Base-by-base conservation (phyloP, 2,888 invertebrate genomes). In the Microctonus hyperodae region DNA sequence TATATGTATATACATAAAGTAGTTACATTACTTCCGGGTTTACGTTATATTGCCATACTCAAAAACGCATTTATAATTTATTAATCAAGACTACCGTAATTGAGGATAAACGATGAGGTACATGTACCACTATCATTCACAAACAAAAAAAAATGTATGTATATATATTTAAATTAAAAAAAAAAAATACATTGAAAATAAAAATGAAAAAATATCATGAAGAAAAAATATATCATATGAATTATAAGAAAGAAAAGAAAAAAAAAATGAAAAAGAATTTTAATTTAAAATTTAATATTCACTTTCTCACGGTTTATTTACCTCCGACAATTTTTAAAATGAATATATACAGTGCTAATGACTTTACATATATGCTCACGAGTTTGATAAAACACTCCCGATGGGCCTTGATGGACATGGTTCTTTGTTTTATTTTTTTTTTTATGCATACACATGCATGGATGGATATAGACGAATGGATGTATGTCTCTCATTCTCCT, bases 111-210 rank as follows among this genome's bases (percentile, higher is more conserved):
- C 44, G 44, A 44, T 44, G 44, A 44, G 50, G 60, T 58, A 65
- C 69, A 40, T 16, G 40, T 56, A 22, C 23, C 69, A 66, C 70
- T 69, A 70, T 69, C 70, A 65, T 28, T 33, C 63, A 60, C 25
- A 9, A 31, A 44, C 16, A 44, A 16, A 44, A 7, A 44, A 20
- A 44, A 44, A 44, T 7, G 16, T 4, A 16, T n/a, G 1, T n/a
- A 44, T 16, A 44, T n/a, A 44, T 6, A 44, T 44, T 4, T 1
- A 7, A n/a, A 37, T 37, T 37, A 1, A n/a, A 37, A 2, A 37
- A 37, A 37, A n/a, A 2, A 37, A 37, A 13, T 6, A 37, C 37
- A 3, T 37, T n/a, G 35, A 35, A 35, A 16, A 44, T 44, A 16
- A 0, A 44, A 16, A 16, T 20, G n/a, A 44, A n/a, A 44, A 5